These are phyloP conservation scores for Aquatica leii DNA, from an alignment of 2,888 invertebrate genomes.

Conservation along the genomic window DNA sequence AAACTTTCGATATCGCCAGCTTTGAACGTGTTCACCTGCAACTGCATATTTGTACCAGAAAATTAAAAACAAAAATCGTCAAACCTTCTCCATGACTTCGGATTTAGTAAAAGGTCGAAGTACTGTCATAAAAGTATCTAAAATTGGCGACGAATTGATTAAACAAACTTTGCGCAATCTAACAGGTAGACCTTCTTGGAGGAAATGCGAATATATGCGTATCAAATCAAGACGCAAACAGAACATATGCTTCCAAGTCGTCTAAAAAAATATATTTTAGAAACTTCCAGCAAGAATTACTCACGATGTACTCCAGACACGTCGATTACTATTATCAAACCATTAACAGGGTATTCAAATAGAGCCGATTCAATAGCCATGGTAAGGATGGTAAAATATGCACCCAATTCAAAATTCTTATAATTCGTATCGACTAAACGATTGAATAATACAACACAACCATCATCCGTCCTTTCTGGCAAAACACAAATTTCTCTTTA, in stretches of 20 bases:
- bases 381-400: constrained; percentile 1
- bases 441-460: constrained; percentile 70
- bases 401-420: constrained; percentile 53
- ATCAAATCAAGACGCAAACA: constrained; percentile 62
- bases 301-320: constrained; percentile 68
- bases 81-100: constrained; percentile 54
- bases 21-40: no score
- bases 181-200: constrained; percentile 75
- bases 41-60: constrained; percentile 63
- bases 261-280: not conserved
- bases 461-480: constrained; percentile 67
- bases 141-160: constrained; percentile 65
- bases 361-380: constrained; percentile 68
- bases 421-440: constrained; percentile 66
- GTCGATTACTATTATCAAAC: constrained; percentile 73
- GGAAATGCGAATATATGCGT: not conserved
- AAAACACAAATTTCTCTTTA: constrained; percentile 59
- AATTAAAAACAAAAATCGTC: constrained; percentile 70
- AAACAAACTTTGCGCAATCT: constrained; percentile 73
- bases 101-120: constrained; percentile 58
- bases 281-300: not conserved
- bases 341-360: constrained; percentile 65
- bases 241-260: constrained; percentile 47
- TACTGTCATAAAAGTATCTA: constrained; percentile 61
- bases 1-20: constrained; percentile 67